Conservation (phyloP, 2,888 invertebrate genomes). For the Timandra comae region DNA sequence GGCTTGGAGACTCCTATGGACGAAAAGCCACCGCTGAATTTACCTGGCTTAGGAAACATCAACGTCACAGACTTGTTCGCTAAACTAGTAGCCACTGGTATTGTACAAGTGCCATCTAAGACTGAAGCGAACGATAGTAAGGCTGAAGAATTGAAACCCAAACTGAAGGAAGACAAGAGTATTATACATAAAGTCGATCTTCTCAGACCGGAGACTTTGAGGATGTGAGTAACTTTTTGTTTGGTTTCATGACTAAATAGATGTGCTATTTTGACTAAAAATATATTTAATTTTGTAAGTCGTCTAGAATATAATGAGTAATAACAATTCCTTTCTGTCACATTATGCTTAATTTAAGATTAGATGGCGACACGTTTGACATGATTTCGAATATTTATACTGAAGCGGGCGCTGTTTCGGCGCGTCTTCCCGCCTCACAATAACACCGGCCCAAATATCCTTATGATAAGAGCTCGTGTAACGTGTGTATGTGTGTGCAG, state of each 20-base stretch:
- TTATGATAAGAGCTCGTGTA: no score
- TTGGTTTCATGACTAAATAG: slow-evolving; percentile 1
- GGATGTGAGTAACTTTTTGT: slow-evolving; percentile 74
- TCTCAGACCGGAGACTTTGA: slow-evolving; percentile 82
- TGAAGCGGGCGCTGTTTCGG: no score
- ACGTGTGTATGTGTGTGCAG: slow-evolving; percentile 52
- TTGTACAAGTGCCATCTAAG: slow-evolving; percentile 41
- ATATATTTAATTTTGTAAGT: no score
- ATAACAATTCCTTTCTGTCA: no score
- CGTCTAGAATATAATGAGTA: no score
- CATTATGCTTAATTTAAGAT: no score
- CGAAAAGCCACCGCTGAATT: slow-evolving; percentile 37
- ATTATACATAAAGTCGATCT: slow-evolving; percentile 81
- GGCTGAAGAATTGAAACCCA: slow-evolving; percentile 32
- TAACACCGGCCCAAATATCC: no score
- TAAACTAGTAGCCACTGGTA: slow-evolving; percentile 87
- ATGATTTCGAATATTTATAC: no score
- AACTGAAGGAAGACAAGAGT: slow-evolving; percentile 47
- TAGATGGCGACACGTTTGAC: no score
- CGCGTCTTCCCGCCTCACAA: no score
- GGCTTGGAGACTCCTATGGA: slow-evolving; percentile 52
- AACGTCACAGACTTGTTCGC: slow-evolving; percentile 91
- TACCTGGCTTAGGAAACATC: slow-evolving; percentile 56
- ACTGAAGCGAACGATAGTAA: slow-evolving; percentile 32
- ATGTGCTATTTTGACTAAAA: no score